Evolutionary conservation across 2,113 vertebrate species (phyloP).

Genomic region (Oryzias javanicus): DNA sequence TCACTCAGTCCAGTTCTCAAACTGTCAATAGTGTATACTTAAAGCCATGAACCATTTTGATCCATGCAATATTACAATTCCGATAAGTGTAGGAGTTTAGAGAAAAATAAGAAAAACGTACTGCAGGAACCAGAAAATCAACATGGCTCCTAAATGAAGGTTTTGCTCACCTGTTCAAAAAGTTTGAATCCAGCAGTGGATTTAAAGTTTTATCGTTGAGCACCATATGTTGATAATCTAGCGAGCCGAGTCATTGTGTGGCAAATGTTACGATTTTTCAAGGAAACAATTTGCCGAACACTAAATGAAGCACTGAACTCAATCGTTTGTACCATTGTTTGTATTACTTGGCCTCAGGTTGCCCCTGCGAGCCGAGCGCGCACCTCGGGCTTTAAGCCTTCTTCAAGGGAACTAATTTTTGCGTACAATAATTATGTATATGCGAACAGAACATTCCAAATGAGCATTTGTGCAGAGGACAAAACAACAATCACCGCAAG

Average conservation of each 20-base stretch:
- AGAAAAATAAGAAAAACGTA: neutral
- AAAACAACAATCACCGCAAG: conserved; percentile 65
- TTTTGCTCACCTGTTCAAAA: no score
- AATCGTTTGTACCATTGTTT: conserved; percentile 13
- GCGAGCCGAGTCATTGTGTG: neutral
- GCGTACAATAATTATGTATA: conserved; percentile 50
- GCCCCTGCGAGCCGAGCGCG: neutral
- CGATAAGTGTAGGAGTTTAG: neutral
- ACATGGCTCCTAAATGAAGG: no score
- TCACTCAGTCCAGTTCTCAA: no score
- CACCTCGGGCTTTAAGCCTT: conserved; percentile 19
- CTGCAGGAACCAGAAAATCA: neutral
- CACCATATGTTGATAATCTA: conserved; percentile 38
- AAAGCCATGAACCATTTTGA: no score
- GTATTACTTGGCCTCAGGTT: conserved; percentile 5
- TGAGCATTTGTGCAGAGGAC: conserved; percentile 60
- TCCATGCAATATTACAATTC: no score
- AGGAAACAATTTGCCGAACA: conserved; percentile 22
- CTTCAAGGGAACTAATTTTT: conserved; percentile 46
- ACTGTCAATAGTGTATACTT: no score
- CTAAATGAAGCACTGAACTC: conserved; percentile 30
- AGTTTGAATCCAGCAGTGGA: neutral
- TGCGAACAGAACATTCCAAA: conserved; percentile 62
- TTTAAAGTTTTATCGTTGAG: conserved; percentile 14
- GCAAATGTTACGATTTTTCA: conserved; percentile 19